phyloP scores from a whole-genome alignment of 2,888 invertebrate genomes.

The Heliconius charithonia region DNA sequence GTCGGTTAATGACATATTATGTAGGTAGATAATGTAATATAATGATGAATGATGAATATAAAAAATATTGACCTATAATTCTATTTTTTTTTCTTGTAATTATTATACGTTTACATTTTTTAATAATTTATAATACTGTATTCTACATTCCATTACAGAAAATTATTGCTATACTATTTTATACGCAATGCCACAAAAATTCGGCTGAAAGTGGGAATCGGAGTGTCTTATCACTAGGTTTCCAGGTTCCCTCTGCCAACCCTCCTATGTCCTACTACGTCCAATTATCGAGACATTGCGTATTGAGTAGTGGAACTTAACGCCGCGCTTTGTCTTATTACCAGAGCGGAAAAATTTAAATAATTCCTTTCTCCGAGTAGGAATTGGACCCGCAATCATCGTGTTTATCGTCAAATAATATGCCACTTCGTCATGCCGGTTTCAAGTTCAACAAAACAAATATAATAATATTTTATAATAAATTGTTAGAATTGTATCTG shows the following conservation, averaged over 20 bases:
- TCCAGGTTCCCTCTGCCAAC: too few species aligned
- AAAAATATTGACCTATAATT: background rate
- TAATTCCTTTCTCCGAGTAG: background rate
- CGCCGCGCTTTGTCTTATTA: background rate
- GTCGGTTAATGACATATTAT: constrained; percentile 4
- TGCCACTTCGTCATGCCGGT: background rate
- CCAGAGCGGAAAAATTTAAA: background rate
- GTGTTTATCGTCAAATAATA: background rate
- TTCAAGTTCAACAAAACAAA: background rate
- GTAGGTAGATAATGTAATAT: background rate
- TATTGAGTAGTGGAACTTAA: background rate
- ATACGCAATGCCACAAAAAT: too few species aligned
- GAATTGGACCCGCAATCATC: background rate
- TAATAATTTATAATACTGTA: background rate
- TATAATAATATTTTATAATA: background rate
- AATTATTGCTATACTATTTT: background rate
- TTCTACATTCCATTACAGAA: background rate
- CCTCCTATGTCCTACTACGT: too few species aligned
- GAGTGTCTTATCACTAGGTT: too few species aligned
- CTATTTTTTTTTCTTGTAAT: background rate
- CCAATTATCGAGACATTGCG: background rate
- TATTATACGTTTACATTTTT: background rate
- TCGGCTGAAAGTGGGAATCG: too few species aligned
- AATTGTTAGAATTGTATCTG: background rate
- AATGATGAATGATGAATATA: background rate